These are phyloP conservation scores for Lophius americanus DNA, from an alignment of 2,797 vertebrate species.

Conservation along the genomic window DNA sequence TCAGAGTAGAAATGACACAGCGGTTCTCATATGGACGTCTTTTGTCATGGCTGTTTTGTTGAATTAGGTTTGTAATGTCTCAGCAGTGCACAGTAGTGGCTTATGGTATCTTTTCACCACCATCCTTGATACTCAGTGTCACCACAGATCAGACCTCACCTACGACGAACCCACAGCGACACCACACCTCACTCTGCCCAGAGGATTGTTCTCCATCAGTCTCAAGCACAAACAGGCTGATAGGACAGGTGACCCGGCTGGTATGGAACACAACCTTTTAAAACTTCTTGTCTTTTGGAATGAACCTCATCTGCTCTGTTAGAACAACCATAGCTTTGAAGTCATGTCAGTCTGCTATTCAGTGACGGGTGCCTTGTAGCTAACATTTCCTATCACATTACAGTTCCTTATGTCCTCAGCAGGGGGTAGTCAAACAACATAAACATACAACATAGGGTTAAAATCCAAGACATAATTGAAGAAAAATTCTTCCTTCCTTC, in stretches of 20 bases:
- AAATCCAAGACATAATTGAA: constrained; percentile 10
- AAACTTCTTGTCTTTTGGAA: constrained; percentile 39
- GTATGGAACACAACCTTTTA: constrained; percentile 28
- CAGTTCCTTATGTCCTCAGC: constrained; percentile 66
- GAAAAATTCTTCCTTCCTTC: not conserved
- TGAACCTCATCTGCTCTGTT: constrained; percentile 13
- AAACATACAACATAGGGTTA: constrained; percentile 3
- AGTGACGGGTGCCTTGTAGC: constrained; percentile 9
- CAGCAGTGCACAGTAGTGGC: constrained; percentile 34
- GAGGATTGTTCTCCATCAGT: constrained; percentile 41
- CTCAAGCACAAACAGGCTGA: constrained; percentile 32
- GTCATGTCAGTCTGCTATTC: constrained; percentile 21
- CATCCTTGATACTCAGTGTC: constrained; percentile 41
- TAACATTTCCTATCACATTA: constrained; percentile 1
- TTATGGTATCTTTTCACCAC: constrained; percentile 35
- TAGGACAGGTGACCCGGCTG: constrained; percentile 29
- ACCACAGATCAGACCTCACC: constrained; percentile 50
- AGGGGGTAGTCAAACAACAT: constrained; percentile 70
- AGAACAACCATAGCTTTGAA: constrained; percentile 15
- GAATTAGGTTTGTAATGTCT: constrained; percentile 44
- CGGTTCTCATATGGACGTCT: constrained; percentile 30
- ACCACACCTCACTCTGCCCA: constrained; percentile 27
- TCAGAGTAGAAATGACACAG: constrained; percentile 13
- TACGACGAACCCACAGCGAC: constrained; percentile 35
- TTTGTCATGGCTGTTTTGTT: constrained; percentile 45